Percentiles rank a stretch among this genome's conserved stretches.
Conservation (phyloP, 2,113 vertebrate genomes). For the Patagioenas fasciata region DNA sequence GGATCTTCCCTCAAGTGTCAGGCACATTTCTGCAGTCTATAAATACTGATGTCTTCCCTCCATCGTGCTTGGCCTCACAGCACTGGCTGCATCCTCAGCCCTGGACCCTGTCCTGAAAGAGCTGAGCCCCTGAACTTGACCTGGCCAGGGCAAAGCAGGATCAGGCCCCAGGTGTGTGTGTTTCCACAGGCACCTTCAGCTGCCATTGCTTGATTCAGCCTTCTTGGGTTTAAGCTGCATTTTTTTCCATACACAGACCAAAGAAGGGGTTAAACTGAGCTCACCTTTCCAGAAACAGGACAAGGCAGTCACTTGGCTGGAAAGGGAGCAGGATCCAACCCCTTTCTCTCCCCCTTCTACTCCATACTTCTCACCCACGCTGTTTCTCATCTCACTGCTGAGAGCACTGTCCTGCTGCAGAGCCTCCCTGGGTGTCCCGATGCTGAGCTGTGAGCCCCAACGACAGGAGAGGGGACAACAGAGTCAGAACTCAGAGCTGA, state of each 20-base stretch:
- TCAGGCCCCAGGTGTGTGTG: neutral
- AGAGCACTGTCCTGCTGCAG: neutral
- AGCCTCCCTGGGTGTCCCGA: rapidly evolving
- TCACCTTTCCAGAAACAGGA: neutral
- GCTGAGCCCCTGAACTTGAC: neutral
- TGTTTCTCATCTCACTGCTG: neutral
- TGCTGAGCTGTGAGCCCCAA: neutral
- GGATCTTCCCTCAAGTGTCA: conserved; percentile 18
- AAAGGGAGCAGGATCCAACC: neutral
- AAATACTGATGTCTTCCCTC: neutral
- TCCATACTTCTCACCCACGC: neutral
- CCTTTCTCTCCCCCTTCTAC: neutral
- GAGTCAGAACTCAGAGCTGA: neutral
- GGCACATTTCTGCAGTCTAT: neutral
- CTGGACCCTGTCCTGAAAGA: neutral
- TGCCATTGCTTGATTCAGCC: neutral
- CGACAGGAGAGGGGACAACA: neutral
- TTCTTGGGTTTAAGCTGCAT: rapidly evolving
- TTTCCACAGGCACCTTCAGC: neutral
- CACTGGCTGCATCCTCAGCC: rapidly evolving
- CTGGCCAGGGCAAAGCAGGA: neutral
- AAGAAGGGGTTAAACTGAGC: neutral
- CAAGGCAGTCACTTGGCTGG: neutral
- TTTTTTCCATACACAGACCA: neutral
- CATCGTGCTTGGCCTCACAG: rapidly evolving